Percentiles rank a stretch among this genome's conserved stretches.
Conservation (phyloP, 2,113 vertebrate genomes). For the Spilogale gracilis region DNA sequence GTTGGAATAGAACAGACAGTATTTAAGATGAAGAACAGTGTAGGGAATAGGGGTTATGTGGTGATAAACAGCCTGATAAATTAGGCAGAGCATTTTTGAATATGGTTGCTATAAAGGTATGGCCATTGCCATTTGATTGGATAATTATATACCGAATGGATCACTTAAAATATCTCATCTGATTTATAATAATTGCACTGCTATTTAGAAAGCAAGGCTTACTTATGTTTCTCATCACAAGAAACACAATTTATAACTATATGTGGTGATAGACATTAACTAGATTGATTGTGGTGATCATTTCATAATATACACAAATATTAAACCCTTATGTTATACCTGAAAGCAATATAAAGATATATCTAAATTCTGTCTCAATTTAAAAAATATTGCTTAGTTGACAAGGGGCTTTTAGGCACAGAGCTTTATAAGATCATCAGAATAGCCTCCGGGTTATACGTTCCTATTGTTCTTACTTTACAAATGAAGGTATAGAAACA, state of each 20-base stretch:
- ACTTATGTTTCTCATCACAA: not conserved
- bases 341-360: not conserved
- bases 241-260: not conserved
- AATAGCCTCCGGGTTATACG: not conserved
- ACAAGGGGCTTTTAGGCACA: not conserved
- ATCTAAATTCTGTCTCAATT: not conserved
- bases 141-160: not conserved
- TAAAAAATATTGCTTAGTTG: not conserved
- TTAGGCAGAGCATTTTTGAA: not conserved
- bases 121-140: not conserved
- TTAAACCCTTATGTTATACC: not conserved
- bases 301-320: not conserved
- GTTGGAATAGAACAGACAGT: not conserved
- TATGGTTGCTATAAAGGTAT: not conserved
- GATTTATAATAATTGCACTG: not conserved
- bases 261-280: not conserved
- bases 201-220: not conserved
- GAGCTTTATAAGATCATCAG: not conserved
- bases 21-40: slow-evolving; percentile 32
- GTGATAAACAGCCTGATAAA: slow-evolving; percentile 12
- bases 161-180: slow-evolving; percentile 18
- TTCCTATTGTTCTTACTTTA: not conserved
- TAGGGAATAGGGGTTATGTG: not conserved
- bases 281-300: not conserved
- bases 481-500: slow-evolving; percentile 1